phyloP scores from a whole-genome alignment of 2,113 vertebrate genomes.

The Desmodus rotundus region DNA sequence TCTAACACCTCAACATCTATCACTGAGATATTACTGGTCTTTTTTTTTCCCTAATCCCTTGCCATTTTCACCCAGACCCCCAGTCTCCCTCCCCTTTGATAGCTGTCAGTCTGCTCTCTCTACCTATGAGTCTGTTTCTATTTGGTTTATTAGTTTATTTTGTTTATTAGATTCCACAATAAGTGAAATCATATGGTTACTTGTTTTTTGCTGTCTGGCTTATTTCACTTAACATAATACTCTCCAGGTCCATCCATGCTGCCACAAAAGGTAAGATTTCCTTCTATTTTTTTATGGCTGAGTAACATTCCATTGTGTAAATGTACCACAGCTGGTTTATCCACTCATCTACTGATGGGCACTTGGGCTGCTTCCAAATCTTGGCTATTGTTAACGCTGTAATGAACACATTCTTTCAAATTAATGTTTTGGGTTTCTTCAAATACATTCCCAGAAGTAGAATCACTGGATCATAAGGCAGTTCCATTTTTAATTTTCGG shows the following conservation, averaged over 20 bases:
- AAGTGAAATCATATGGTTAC: not conserved
- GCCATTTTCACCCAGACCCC: not conserved
- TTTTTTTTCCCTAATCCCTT: not conserved
- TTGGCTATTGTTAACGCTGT: not conserved
- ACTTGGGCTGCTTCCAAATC: not conserved
- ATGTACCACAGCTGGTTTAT: not conserved
- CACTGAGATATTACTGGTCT: not conserved
- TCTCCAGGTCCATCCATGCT: not conserved
- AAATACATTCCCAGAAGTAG: not conserved
- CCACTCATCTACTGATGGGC: not conserved
- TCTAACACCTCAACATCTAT: not conserved
- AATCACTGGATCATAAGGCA: not conserved
- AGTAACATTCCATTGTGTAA: not conserved
- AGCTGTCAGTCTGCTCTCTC: not conserved
- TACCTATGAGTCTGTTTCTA: not conserved
- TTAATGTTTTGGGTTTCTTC: not conserved
- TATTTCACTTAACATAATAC: not conserved
- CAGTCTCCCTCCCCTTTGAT: not conserved
- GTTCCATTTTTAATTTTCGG: not conserved
- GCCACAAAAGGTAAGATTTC: not conserved
- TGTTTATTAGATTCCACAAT: not conserved
- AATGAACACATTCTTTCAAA: not conserved
- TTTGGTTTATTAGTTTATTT: not conserved
- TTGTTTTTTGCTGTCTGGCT: not conserved
- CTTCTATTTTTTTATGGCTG: not conserved